Evolutionary conservation across 2,888 invertebrate genomes (phyloP), one percentile per base, ranked within the genome.

Genomic region (Hemicrepidius hirtus): DNA sequence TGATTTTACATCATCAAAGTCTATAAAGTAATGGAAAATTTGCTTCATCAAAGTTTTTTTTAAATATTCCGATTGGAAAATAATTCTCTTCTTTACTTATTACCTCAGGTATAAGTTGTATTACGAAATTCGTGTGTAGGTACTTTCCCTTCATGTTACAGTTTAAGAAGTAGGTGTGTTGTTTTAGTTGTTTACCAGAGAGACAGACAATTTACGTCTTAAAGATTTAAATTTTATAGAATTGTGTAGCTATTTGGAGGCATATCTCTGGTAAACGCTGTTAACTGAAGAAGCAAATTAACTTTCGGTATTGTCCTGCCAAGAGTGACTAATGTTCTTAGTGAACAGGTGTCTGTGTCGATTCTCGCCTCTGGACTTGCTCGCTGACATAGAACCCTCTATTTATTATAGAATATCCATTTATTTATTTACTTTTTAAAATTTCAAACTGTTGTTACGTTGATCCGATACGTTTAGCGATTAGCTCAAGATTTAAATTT

Each of bases 231-330:
- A 67, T 66, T 71, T 57, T 62, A 40, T 63, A 62, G 37, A 62
- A 53, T 50, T 71, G 66, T 68, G 71, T 59, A 71, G 57, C 76
- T 77, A 76, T 77, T 76, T 73, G 71, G 70, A 63, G 73, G 68
- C 73, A 76, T 76, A 76, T 79, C 77, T 75, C 69, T 73, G 57
- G 72, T 74, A 71, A 75, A 73, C 59, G 55, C 35, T 83, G 82
- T 83, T 82, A 82, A 83, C 81, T 83, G 82, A 81, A 84, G 83
- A 81, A 83, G 83, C 83, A 83, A 84, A 84, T 84, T 83, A 84
- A 83, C 83, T 83, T 84, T 84, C 81, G 82, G 83, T 83, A 83
- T 84, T 84, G 83, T 84, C 82, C 83, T 84, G 84, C 84, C 84
- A 74, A 74, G 71, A 70, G 80, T 84, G 83, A 84, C 80, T 84